Base-by-base conservation (phyloP, 2,888 invertebrate genomes). In the Isotomurus palustris region DNA sequence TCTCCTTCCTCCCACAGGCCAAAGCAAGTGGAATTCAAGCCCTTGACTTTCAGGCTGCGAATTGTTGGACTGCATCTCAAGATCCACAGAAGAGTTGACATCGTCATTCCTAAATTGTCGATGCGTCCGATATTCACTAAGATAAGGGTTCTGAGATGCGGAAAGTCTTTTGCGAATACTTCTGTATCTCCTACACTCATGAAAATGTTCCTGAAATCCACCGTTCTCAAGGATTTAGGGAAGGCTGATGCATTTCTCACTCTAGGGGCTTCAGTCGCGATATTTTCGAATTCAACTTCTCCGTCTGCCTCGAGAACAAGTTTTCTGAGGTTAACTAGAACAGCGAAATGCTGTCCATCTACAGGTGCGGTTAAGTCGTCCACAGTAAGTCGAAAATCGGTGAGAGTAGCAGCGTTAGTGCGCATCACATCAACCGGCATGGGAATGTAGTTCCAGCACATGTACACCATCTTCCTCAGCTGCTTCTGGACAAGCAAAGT, bases 391-490 rank as follows among this genome's bases (percentile, higher is more conserved):
- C 22, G 22, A 24, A 43, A 22, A 14, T 43, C 43, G 5, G 3
- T 19, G 10, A 43, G 19, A 3, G 43, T 22, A 22, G 22, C 21
- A 22, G 22, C 3, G 14, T 43, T 43, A 14, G 3, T 19, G 10
- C 12, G 14, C 6, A 43, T 43, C 3, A 43, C 8, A 3, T 10
- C 19, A 4, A 12, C 22, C 4, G 43, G 43, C 17, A 43, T 3
- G 24, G 12, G 3, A 24, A 43, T 43, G 24, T 8, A 43, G 43
- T 43, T 24, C 43, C 43, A 43, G 43, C 43, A 43, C 6, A 43
- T 12, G 43, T 43, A 43, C 17, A 10, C 10, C 43, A 43, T 12
- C 22, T 19, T 22, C 22, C 14, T 14, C 22, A 43, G 14, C 6
- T 24, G 21, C 6, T 4, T 43, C 24, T 43, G 43, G 3, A 8